phyloP scores from a whole-genome alignment of 1,140 invertebrate species.

The Rhagoletis zephyria region DNA sequence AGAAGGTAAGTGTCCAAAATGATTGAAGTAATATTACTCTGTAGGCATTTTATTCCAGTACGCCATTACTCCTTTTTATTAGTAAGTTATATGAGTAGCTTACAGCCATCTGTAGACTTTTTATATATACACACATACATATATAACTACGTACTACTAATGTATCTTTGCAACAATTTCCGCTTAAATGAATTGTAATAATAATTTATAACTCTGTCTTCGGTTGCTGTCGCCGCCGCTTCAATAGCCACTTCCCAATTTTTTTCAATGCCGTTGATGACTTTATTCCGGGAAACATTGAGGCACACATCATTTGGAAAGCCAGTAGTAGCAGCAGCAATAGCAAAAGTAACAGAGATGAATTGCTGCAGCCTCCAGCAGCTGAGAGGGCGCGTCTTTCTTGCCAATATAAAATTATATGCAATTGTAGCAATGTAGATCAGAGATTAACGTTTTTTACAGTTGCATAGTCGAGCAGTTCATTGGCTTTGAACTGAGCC shows the following conservation, averaged over 20 bases:
- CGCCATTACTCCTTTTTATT: too few relatives aligned
- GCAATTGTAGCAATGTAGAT: not conserved
- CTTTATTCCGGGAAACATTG: constrained; percentile 4
- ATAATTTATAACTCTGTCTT: constrained; percentile 28
- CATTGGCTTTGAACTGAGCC: not conserved
- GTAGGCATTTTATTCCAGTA: too few relatives aligned
- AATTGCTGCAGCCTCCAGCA: not conserved
- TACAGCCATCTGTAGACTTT: too few relatives aligned
- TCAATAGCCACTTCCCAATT: not conserved
- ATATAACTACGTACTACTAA: too few relatives aligned
- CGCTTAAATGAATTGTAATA: constrained; percentile 11
- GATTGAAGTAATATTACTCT: too few relatives aligned
- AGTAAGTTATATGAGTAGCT: too few relatives aligned
- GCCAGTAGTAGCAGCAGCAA: too few relatives aligned
- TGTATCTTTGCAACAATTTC: not conserved
- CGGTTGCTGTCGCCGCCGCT: not conserved
- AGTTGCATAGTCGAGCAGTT: not conserved
- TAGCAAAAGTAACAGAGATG: not conserved
- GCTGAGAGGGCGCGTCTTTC: not conserved
- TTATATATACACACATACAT: too few relatives aligned
- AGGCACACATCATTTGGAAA: too few relatives aligned
- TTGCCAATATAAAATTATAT: not conserved
- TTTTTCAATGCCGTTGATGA: not conserved
- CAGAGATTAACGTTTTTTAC: not conserved
- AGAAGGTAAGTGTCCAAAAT: too few relatives aligned